These are phyloP conservation scores for Manduca sexta DNA, from an alignment of 1,140 invertebrate species.

Conservation along the genomic window DNA sequence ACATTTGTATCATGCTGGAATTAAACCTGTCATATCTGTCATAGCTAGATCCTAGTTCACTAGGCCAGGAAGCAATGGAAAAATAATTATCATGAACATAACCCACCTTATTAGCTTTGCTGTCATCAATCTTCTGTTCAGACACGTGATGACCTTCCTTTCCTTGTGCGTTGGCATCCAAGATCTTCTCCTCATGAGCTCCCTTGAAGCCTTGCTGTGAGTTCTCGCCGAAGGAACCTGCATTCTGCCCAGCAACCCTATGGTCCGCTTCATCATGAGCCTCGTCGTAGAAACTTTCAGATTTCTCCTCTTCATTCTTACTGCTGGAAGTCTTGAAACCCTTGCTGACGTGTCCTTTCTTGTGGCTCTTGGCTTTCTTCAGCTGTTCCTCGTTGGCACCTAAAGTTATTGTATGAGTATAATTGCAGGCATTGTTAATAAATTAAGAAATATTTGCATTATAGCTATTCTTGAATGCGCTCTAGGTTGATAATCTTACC, in stretches of 20 bases:
- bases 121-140: constrained; percentile 69
- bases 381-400: constrained; percentile 70
- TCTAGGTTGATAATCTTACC: too few species aligned
- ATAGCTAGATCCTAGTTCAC: too few species aligned
- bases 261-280: constrained; percentile 77
- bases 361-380: constrained; percentile 74
- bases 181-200: constrained; percentile 72
- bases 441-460: too few species aligned
- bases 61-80: too few species aligned
- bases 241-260: constrained; percentile 70
- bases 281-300: constrained; percentile 79
- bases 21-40: too few species aligned
- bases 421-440: too few species aligned
- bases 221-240: constrained; percentile 72
- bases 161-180: constrained; percentile 70
- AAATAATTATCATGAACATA: too few species aligned
- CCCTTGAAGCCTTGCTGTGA: constrained; percentile 73
- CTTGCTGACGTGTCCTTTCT: constrained; percentile 78
- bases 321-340: constrained; percentile 78
- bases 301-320: constrained; percentile 79
- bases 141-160: constrained; percentile 74
- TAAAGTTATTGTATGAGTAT: constrained; percentile 11
- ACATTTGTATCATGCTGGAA: too few species aligned
- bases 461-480: too few species aligned
- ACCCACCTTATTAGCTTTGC: constrained; percentile 70